Evolutionary conservation across 2,888 invertebrate species (phyloP).

Genomic region (Chymomyza procnemis): DNA sequence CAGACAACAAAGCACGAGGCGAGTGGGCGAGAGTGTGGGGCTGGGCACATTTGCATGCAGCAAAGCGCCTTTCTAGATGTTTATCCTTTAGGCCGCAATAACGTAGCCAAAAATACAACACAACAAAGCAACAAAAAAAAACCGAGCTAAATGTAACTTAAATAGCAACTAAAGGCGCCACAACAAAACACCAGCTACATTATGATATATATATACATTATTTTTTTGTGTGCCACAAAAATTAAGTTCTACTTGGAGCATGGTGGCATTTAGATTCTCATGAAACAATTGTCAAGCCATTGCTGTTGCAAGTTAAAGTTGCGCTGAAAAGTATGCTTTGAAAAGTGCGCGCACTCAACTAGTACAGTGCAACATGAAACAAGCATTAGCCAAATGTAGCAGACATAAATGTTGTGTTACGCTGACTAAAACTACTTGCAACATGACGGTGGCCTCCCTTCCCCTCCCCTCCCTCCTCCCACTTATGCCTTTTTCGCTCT

Average conservation of each 20-base stretch:
- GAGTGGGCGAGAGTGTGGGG: neutral
- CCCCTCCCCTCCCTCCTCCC: too few relatives aligned
- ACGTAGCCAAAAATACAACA: constrained; percentile 6
- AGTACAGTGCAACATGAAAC: constrained; percentile 33
- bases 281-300: neutral
- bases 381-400: constrained; percentile 42
- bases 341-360: constrained; percentile 1
- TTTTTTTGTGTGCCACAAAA: neutral
- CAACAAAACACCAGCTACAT: neutral
- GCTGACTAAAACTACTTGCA: constrained; percentile 31
- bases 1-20: constrained; percentile 4
- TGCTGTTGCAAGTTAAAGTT: neutral
- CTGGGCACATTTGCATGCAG: constrained; percentile 56
- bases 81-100: constrained; percentile 58
- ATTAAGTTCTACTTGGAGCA: neutral
- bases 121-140: constrained; percentile 24
- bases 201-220: too few relatives aligned
- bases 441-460: too few relatives aligned
- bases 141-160: constrained; percentile 6
- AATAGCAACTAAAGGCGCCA: neutral
- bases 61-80: constrained; percentile 62
- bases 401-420: constrained; percentile 28
- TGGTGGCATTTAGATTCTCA: neutral
- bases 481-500: constrained; percentile 8
- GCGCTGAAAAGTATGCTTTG: neutral